Evolutionary conservation across 2,888 invertebrate species (phyloP), one percentile per base, ranked within the genome.

Genomic region (Myopa tessellatipennis): DNA sequence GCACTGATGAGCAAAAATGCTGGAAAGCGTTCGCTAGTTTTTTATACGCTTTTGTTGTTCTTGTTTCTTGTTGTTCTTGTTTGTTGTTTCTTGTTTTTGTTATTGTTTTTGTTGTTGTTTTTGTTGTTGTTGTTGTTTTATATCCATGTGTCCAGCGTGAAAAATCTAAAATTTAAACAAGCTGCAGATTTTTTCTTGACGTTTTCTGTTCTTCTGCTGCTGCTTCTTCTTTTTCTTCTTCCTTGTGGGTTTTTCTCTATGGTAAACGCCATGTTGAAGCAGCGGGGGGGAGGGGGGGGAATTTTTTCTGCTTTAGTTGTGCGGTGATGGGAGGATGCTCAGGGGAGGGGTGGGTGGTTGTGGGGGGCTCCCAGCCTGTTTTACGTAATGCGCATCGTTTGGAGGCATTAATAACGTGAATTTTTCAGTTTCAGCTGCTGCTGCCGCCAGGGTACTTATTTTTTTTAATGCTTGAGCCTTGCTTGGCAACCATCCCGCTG

Each of bases 321-420:
- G 52, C 3, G 16, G n/a, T 14, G 50, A 50, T 50, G 50, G 50
- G 50, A 6, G 50, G 50, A 6, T 6, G 50, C 7, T 8, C 12
- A 12, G 50, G 50, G 50, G 50, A 50, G 6, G 50, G 50, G 12
- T 6, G 14, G 55, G 55, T 18, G 3, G 26, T 3, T 18, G 52
- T 10, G n/a, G 68, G n/a, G 12, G 61, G 14, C 45, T 58, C 60
- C 36, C 69, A 61, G 58, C 69, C 45, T 61, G 34, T 18, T 10
- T 61, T 26, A 61, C 70, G 74, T 60, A 77, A 74, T 70, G 74
- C 69, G 74, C 74, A 74, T 73, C 77, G 74, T 78, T 78, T 72
- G 77, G 65, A 76, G 78, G 78, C 80, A 80, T 80, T 79, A 80
- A 80, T 80, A 80, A 80, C 78, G 70, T 71, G 74, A 74, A 74